Evolutionary conservation across 2,113 vertebrate species (phyloP), one percentile per base, ranked within the genome.

Genomic region (Plestiodon gilberti): DNA sequence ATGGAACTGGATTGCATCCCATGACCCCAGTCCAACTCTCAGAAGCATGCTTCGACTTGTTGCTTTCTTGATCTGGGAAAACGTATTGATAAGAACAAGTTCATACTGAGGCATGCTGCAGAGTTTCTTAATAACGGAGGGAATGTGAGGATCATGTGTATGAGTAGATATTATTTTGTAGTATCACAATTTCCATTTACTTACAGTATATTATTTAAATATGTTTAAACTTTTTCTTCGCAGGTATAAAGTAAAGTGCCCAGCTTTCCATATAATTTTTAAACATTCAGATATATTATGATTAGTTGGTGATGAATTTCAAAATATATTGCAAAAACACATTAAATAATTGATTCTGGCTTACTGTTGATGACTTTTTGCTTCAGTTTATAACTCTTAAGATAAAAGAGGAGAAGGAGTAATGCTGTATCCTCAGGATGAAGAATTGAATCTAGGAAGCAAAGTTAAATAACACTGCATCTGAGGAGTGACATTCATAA

Each of bases 221-320:
- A 84, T 70, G 89, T 92, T 96, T 87, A 89, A 91, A 95, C 92
- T 95, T 96, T 94, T 96, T 96, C 92, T 94, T 95, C 89, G 18
- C 96, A 97, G 96, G 96, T 95, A 9, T 97, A 96, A 90, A 94
- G 85, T 95, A 90, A 93, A 93, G 86, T n/a, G 3, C 70, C 55
- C 77, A 35, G 64, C 18, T 76, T 82, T 87, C 43, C 23, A 86
- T 81, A 3, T 93, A 93, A 84, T 93, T 92, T 94, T 92, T 48
- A 90, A 81, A 83, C 79, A 84, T 55, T 82, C 9, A 77, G 22
- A 88, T 92, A 82, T 89, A 0, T 92, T 92, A n/a, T 89, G 86
- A 35, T 76, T 94, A 93, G 84, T 88, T 93, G 89, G 48, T 91
- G 62, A 88, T 91, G 13, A 83, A 86, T 86, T 81, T 86, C 1